These are phyloP conservation scores for Brachionus paranguensis DNA, from an alignment of 1,140 invertebrate genomes.

Conservation along the genomic window DNA sequence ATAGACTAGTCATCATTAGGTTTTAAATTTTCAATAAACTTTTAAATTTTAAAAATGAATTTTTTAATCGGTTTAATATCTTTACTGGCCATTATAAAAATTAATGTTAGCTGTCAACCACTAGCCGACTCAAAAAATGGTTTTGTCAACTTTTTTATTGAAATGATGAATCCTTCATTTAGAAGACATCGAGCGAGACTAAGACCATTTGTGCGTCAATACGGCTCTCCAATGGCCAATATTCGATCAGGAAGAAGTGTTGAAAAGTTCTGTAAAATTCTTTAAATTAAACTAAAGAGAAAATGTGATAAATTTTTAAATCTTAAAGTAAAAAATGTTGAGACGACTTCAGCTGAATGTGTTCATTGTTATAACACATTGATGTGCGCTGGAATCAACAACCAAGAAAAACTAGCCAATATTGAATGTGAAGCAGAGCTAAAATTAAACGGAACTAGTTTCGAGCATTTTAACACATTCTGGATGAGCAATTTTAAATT, in stretches of 20 bases:
- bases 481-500: neutral
- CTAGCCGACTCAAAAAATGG: constrained; percentile 17
- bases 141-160: constrained; percentile 19
- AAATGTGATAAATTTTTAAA: neutral
- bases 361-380: neutral
- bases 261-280: neutral
- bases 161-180: neutral
- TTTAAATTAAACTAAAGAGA: neutral
- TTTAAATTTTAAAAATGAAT: too few relatives aligned
- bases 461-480: neutral
- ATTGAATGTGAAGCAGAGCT: constrained; percentile 4
- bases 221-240: neutral
- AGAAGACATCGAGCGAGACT: neutral
- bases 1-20: too few relatives aligned
- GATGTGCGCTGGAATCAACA: neutral
- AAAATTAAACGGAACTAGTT: neutral
- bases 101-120: neutral
- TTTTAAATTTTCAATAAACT: too few relatives aligned
- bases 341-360: neutral
- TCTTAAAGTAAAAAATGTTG: neutral
- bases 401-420: neutral
- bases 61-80: too few relatives aligned
- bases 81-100: neutral
- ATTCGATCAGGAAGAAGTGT: neutral
- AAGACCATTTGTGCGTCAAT: neutral